Evolutionary conservation across 2,797 vertebrate species (phyloP), one percentile per base, ranked within the genome.

Genomic region (Galagoides demidoff): DNA sequence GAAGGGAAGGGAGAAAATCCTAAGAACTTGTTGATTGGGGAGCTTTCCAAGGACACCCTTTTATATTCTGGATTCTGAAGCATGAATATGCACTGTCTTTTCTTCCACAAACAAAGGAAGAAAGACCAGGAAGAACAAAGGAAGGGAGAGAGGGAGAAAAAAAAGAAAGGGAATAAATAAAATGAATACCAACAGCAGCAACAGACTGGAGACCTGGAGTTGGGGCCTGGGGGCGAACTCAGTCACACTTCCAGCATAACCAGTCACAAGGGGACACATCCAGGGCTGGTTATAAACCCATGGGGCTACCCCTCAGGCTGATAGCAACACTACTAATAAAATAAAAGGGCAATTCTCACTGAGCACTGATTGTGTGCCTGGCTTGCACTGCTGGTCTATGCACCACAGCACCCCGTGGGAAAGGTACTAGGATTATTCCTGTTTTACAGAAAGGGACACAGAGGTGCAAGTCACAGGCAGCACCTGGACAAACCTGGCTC

Each of bases 271-370:
- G 23, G 14, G 37, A 49, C 31, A 31, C 9, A 7, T 16, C 2
- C 3, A 43, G 55, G 23, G 52, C 43, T 52, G 7, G 34, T 39
- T 11, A 31, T 13, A 16, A 68, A n/a, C 34, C n/a, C 45, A 29
- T 0, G 0, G 73, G n/a, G 17, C 20, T 5, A 31, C 1, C 13
- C 27, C 3, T 12, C 37, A 6, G 55, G 20, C 73, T 7, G 13
- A 39, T 1, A 5, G 37, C 14, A 4, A 11, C 4, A 17, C 23
- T 19, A 23, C 27, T 2, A 34, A 1, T 9, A 34, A n/a, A 34
- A 1, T 9, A 34, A n/a, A 73, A 55, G 0, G 8, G 57, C 25
- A 29, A 86, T 17, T 64, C 73, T 13, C 4, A 0, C 2, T 7
- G 7, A 37, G 37, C 16, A 43, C 55, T 9, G 14, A 16, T 7